Evolutionary conservation across 2,888 invertebrate species (phyloP).

Genomic region (Eucera pruinosa): DNA sequence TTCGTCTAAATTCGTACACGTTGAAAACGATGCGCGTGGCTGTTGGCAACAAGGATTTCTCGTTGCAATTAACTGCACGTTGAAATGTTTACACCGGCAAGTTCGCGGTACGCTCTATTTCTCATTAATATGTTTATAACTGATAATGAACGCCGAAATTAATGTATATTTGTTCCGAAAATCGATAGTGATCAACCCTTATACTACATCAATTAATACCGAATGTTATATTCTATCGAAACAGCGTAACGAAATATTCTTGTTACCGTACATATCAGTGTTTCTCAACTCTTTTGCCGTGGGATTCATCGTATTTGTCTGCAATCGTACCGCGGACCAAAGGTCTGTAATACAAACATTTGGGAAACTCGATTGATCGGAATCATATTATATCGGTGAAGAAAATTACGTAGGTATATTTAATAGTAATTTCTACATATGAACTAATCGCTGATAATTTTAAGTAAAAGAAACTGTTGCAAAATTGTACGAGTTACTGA

Average conservation of each 20-base stretch:
- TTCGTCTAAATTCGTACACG: background rate
- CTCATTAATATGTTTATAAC: constrained; percentile 27
- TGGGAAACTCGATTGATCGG: too few relatives aligned
- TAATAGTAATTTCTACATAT: too few relatives aligned
- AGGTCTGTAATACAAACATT: too few relatives aligned
- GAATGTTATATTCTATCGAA: constrained; percentile 17
- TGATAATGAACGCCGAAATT: constrained; percentile 33
- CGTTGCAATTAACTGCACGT: constrained; percentile 36
- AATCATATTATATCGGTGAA: too few relatives aligned
- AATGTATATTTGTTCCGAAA: constrained; percentile 34
- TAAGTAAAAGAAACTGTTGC: too few relatives aligned
- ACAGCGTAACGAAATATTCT: constrained; percentile 26
- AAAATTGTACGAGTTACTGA: too few relatives aligned
- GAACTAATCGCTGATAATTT: too few relatives aligned
- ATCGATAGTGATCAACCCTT: constrained; percentile 22
- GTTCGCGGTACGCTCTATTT: background rate
- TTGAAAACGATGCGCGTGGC: background rate
- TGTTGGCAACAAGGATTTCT: constrained; percentile 6
- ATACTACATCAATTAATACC: constrained; percentile 29
- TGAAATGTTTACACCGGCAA: constrained; percentile 31
- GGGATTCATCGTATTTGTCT: too few relatives aligned
- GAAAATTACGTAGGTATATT: too few relatives aligned
- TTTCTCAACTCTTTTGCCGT: too few relatives aligned
- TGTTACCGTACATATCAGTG: too few relatives aligned
- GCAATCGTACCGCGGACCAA: too few relatives aligned